These are phyloP conservation scores for Pelobates fuscus DNA, from an alignment of 2,113 vertebrate species.

Conservation along the genomic window DNA sequence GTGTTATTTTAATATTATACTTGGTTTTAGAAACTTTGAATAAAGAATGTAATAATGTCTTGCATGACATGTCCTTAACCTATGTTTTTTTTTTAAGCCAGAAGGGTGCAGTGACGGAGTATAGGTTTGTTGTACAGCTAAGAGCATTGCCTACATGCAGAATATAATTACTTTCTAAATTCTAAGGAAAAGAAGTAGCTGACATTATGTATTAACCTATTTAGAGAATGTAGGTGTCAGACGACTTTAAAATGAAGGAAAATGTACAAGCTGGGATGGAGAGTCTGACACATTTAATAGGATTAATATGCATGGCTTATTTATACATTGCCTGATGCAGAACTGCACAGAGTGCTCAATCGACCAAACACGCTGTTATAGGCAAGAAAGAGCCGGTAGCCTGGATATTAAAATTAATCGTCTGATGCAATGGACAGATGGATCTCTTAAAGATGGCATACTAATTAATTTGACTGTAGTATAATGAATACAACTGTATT, in stretches of 20 bases:
- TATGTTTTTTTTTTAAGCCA: too few species aligned
- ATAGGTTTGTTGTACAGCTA: not conserved
- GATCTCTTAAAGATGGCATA: constrained; percentile 56
- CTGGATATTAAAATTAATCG: constrained; percentile 56
- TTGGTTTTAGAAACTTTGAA: too few species aligned
- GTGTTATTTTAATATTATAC: too few species aligned
- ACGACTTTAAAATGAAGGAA: constrained; percentile 40
- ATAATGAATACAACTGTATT: constrained; percentile 53
- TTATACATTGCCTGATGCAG: constrained; percentile 54
- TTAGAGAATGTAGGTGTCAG: constrained; percentile 32
- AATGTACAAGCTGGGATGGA: constrained; percentile 20
- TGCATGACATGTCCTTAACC: too few species aligned
- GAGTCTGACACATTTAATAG: constrained; percentile 43
- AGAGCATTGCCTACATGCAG: constrained; percentile 3
- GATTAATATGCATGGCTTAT: constrained; percentile 50
- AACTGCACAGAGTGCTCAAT: constrained; percentile 54
- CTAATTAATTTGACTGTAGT: constrained; percentile 63
- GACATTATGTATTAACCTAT: constrained; percentile 36
- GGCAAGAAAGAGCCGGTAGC: constrained; percentile 52
- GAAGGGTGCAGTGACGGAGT: not conserved
- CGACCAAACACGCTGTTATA: constrained; percentile 52
- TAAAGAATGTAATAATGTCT: too few species aligned
- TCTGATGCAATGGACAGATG: constrained; percentile 56
- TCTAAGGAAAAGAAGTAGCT: constrained; percentile 26
- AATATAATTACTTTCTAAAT: constrained; percentile 36